phyloP scores from a whole-genome alignment of 1,140 invertebrate genomes.

The Chlorops oryzae region DNA sequence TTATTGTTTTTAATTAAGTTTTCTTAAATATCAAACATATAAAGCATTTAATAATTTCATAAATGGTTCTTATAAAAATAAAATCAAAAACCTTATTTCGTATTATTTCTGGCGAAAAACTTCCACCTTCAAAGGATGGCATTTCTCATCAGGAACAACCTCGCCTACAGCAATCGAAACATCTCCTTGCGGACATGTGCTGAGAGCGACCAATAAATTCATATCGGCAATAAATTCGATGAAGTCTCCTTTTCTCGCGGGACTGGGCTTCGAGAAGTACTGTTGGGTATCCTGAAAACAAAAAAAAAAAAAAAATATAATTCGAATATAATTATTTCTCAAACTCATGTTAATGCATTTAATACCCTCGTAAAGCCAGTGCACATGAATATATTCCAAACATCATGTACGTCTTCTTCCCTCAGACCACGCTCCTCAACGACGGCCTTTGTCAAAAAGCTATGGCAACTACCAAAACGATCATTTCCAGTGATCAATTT shows the following conservation, averaged over 20 bases:
- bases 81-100: too few relatives aligned
- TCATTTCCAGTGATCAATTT: slow-evolving; percentile 48
- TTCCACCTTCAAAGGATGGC: slow-evolving; percentile 49
- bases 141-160: slow-evolving; percentile 46
- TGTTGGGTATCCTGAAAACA: slow-evolving; percentile 44
- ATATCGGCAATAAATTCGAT: slow-evolving; percentile 53
- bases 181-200: slow-evolving; percentile 50
- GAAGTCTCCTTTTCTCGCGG: slow-evolving; percentile 49
- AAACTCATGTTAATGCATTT: background rate
- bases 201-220: slow-evolving; percentile 49
- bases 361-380: slow-evolving; percentile 47
- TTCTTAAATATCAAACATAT: too few relatives aligned
- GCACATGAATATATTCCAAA: slow-evolving; percentile 53
- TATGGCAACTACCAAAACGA: slow-evolving; percentile 48
- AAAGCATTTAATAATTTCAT: too few relatives aligned
- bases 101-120: slow-evolving; percentile 39
- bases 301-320: background rate
- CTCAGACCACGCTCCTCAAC: slow-evolving; percentile 43
- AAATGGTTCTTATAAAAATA: too few relatives aligned
- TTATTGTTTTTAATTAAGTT: too few relatives aligned
- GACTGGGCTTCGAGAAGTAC: slow-evolving; percentile 51
- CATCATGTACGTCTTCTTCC: slow-evolving; percentile 52
- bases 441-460: slow-evolving; percentile 47
- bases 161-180: slow-evolving; percentile 48
- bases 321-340: too few relatives aligned